A percentile compares a stretch with the other conserved stretches of the same genome.
These are phyloP conservation scores for Cydia splendana DNA, from an alignment of 1,140 invertebrate species.

Conservation along the genomic window DNA sequence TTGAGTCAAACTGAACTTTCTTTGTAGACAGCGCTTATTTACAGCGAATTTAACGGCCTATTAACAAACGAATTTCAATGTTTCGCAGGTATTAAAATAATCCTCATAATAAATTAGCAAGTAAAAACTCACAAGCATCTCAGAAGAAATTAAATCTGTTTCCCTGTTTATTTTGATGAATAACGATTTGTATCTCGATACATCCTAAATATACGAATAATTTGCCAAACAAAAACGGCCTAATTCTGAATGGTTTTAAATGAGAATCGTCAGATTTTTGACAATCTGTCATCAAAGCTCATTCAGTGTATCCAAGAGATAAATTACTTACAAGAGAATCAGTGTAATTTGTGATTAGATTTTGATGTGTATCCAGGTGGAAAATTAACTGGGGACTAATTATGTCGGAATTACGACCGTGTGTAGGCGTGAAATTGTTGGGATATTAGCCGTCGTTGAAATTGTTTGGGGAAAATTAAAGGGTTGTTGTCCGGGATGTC, in stretches of 20 bases:
- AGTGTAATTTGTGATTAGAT: slow-evolving; percentile 1
- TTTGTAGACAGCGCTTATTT: too few species aligned
- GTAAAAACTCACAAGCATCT: not conserved
- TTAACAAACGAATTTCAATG: not conserved
- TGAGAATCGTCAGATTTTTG: not conserved
- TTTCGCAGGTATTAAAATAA: not conserved
- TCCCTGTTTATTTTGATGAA: slow-evolving; percentile 12
- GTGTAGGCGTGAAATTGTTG: not conserved
- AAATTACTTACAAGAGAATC: not conserved
- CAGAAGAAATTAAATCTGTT: slow-evolving; percentile 2
- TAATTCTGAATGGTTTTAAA: slow-evolving; percentile 16
- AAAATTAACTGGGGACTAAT: slow-evolving; percentile 14
- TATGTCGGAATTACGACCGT: not conserved
- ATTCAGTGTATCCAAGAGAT: slow-evolving; percentile 7
- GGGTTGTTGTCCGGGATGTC: not conserved
- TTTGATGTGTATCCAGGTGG: not conserved
- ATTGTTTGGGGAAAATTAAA: not conserved
- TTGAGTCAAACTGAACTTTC: too few species aligned
- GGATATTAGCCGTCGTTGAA: not conserved
- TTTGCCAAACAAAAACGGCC: not conserved
- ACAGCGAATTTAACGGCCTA: not conserved
- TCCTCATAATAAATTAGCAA: slow-evolving; percentile 5
- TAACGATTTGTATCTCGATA: slow-evolving; percentile 2
- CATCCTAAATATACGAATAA: not conserved
- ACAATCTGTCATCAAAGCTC: slow-evolving; percentile 1